Evolutionary conservation across 2,888 invertebrate genomes (phyloP), one percentile per base, ranked within the genome.

Genomic region (Rhagonycha lutea): DNA sequence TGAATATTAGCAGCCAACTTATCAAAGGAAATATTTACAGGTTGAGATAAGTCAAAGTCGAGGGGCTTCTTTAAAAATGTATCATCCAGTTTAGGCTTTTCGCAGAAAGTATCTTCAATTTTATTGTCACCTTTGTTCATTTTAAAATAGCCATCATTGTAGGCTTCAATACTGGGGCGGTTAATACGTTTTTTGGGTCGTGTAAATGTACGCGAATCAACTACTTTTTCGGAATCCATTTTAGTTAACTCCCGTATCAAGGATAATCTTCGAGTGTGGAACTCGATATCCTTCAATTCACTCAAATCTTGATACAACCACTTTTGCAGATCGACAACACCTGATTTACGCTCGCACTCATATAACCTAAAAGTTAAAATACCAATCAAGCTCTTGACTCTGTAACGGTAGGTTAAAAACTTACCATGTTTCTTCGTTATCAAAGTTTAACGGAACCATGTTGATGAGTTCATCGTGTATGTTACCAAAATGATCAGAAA

Each of bases 151-250:
- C 67, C 68, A 3, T 78, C 71, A n/a, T 85, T 84, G 74, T 84
- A 86, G 72, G 84, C 89, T 77, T 92, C 92, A 79, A 93, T 91
- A 83, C 91, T 92, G 47, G 92, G 91, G 75, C 92, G 89, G 32
- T 86, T 88, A 11, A 87, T 86, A 73, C 91, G 89, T 83, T 91
- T 92, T 84, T 93, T 93, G 23, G 93, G 92, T 81, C 91, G 90
- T 70, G 93, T 93, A 85, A 91, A 94, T 10, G 94, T 94, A 82
- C 93, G 89, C 0, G 93, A 92, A 84, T 94, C 93, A 82, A 93
- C 91, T 78, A 89, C 89, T 83, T 89, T 89, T 79, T 88, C 89
- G 84, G 90, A 88, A 78, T 88, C 74, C 24, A 72, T 24, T 14
- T 72, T 18, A 32, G 73, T 47, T 32, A 73, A 28, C 61, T 76